phyloP scores from a whole-genome alignment of 2,888 invertebrate genomes.

The Leptinotarsa tumamoca region DNA sequence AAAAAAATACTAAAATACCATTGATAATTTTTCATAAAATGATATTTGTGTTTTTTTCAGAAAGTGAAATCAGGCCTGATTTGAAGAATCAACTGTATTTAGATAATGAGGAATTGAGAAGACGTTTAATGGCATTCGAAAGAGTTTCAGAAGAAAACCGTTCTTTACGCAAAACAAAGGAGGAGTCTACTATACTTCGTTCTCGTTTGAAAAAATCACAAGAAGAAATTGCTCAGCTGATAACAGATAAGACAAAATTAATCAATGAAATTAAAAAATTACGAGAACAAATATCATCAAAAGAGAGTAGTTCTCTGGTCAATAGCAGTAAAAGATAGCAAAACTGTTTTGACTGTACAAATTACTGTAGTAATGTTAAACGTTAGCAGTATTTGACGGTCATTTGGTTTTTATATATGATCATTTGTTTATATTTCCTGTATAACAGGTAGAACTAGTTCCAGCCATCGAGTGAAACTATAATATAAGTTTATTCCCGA shows the following conservation, averaged over 20 bases:
- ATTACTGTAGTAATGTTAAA: constrained; percentile 68
- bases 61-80: constrained; percentile 41
- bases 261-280: constrained; percentile 77
- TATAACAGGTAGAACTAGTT: neutral
- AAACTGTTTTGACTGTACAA: constrained; percentile 78
- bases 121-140: constrained; percentile 72
- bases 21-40: too few relatives aligned
- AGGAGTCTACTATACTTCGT: constrained; percentile 74
- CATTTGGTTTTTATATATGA: neutral
- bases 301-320: constrained; percentile 63
- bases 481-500: neutral
- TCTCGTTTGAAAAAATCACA: constrained; percentile 77
- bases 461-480: neutral
- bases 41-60: constrained; percentile 7
- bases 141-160: constrained; percentile 73
- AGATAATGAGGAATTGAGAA: constrained; percentile 75
- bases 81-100: constrained; percentile 67
- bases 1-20: too few relatives aligned
- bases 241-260: constrained; percentile 81
- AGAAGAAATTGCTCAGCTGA: constrained; percentile 77
- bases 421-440: neutral
- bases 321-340: constrained; percentile 76
- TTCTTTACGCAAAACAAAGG: constrained; percentile 67
- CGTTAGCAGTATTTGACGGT: constrained; percentile 50
- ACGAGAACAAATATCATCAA: constrained; percentile 70